Evolutionary conservation across 2,113 vertebrate species (phyloP), one percentile per base, ranked within the genome.

Genomic region (Dendropsophus ebraccatus): DNA sequence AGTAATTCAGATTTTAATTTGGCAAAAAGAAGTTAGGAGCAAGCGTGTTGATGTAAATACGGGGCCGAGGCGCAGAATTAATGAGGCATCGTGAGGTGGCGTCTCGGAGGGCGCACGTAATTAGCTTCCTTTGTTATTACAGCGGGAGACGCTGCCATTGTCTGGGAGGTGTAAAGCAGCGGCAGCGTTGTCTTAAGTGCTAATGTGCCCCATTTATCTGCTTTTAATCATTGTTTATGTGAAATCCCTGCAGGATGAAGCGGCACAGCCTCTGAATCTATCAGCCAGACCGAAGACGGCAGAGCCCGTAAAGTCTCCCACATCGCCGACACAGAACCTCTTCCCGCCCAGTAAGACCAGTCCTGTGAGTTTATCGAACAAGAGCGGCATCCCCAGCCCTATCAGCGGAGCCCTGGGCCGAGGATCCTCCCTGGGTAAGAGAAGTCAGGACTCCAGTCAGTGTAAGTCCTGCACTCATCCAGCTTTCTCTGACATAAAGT

Each of bases 1-100:
- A 94, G 95, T 95, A 96, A 96, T 96, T 97, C 95, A 95, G 92
- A 96, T 95, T 96, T 97, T 97, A 97, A 98, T 98, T 98, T 97
- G 94, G 93, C 93, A 94, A 96, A 97, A 97, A 97, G 96, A 97
- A 95, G 88, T 91, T 91, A 95, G 90, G 93, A 94, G 93, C 94
- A 93, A 93, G 96, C 95, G 91, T 94, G 94, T 96, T 95, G 95
- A 97, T 95, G 94, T 96, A 95, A 95, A 94, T 94, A 95, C 93
- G 95, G 95, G 95, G 94, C 93, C 92, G 91, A 93, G 91, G 93
- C 92, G 91, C 94, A 89, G 92, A 94, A 96, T 94, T 94, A 96
- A 96, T 94, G 94, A 94, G 94, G 88, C 91, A 93, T 93, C 91
- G 89, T 94, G 65, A 92, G 91, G 21, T 89, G 93, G 91, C 91